These are phyloP conservation scores for Galerucella pusilla DNA, from an alignment of 2,888 invertebrate species.

Conservation along the genomic window DNA sequence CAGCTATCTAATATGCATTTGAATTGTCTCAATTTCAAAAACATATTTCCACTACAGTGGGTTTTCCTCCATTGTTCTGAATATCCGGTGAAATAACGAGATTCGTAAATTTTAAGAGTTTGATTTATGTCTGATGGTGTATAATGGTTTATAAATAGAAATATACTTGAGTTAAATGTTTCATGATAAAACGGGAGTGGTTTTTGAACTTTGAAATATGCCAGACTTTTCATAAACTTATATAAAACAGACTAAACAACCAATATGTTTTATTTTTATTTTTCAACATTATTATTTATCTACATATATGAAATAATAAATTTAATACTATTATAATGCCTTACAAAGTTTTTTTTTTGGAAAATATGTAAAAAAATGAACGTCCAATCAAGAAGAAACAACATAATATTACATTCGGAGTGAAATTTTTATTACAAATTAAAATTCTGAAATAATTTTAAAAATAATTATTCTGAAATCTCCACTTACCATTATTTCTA, in stretches of 20 bases:
- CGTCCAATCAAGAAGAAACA: too few relatives aligned
- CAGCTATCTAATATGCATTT: slow-evolving; percentile 3
- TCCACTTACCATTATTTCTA: too few relatives aligned
- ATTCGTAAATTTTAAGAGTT: background rate
- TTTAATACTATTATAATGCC: too few relatives aligned
- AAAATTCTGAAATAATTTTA: too few relatives aligned
- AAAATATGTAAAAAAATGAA: too few relatives aligned
- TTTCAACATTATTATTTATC: too few relatives aligned
- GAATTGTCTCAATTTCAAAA: background rate
- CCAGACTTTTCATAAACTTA: background rate
- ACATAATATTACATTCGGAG: too few relatives aligned
- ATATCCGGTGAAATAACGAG: slow-evolving; percentile 3
- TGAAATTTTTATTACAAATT: too few relatives aligned
- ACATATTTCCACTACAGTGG: background rate
- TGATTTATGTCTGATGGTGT: background rate
- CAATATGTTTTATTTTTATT: background rate
- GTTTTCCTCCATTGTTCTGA: background rate
- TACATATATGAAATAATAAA: too few relatives aligned
- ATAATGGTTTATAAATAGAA: background rate
- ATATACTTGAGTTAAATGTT: background rate
- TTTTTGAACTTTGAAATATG: background rate
- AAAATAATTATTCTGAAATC: too few relatives aligned
- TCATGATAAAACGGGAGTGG: background rate
- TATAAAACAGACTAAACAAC: background rate
- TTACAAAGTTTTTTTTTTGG: too few relatives aligned